Evolutionary conservation across 2,888 invertebrate species (phyloP).

Genomic region (Axea sp.): DNA sequence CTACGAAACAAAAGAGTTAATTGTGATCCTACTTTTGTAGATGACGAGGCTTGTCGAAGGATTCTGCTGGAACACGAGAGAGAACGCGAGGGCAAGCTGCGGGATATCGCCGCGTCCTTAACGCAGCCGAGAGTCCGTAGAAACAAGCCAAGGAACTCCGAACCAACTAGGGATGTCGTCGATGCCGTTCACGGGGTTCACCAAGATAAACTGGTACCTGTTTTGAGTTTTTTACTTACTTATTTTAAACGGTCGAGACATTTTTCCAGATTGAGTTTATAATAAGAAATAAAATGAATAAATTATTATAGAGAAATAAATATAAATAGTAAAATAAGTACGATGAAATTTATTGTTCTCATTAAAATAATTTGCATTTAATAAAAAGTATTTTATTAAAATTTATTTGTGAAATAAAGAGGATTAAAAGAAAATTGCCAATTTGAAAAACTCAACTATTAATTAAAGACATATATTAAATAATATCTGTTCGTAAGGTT

Average conservation of each 20-base stretch:
- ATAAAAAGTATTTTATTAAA: too few relatives aligned
- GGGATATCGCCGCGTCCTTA: conserved; percentile 91
- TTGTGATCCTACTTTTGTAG: conserved; percentile 64
- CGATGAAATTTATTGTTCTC: conserved; percentile 2
- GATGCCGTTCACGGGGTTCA: conserved; percentile 74
- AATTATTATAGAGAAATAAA: conserved; percentile 17
- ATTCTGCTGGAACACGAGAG: conserved; percentile 80
- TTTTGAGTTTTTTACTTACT: conserved; percentile 13
- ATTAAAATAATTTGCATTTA: too few relatives aligned
- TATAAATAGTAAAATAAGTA: not conserved
- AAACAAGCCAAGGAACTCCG: conserved; percentile 76
- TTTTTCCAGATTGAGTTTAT: conserved; percentile 19
- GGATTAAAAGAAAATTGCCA: too few relatives aligned
- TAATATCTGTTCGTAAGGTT: too few relatives aligned
- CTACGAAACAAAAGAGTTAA: conserved; percentile 30
- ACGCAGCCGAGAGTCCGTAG: conserved; percentile 83
- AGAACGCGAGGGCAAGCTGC: conserved; percentile 86
- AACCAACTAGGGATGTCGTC: conserved; percentile 75
- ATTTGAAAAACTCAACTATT: too few relatives aligned
- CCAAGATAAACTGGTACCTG: conserved; percentile 77
- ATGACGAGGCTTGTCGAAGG: conserved; percentile 79
- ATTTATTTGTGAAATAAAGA: too few relatives aligned
- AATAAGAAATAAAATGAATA: conserved; percentile 24
- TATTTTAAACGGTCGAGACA: not conserved
- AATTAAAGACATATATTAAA: too few relatives aligned